These are phyloP conservation scores for Madoqua kirkii DNA, from an alignment of 2,113 vertebrate species.

Conservation along the genomic window DNA sequence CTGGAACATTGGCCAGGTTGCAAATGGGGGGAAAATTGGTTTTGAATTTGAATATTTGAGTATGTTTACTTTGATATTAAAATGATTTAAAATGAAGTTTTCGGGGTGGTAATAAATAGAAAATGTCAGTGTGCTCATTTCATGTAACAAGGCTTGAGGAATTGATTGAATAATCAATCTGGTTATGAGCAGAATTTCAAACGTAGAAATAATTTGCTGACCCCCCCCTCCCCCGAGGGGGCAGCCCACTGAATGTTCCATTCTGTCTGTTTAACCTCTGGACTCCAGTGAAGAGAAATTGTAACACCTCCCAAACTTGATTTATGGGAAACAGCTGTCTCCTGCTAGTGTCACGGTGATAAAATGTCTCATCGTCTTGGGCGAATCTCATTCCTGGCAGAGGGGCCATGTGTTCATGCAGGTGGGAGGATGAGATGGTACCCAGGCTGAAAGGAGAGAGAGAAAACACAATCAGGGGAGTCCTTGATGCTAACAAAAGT, in stretches of 20 bases:
- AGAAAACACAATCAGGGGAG: neutral
- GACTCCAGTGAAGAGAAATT: constrained; percentile 49
- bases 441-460: neutral
- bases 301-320: constrained; percentile 56
- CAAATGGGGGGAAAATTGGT: neutral
- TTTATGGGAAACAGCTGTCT: constrained; percentile 72
- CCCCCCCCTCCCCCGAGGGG: constrained; percentile 47
- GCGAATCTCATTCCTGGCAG: constrained; percentile 47
- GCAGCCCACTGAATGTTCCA: constrained; percentile 52
- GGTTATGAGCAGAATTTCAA: constrained; percentile 77
- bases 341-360: constrained; percentile 72
- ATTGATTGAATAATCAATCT: constrained; percentile 74
- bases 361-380: constrained; percentile 68
- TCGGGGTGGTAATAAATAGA: constrained; percentile 49
- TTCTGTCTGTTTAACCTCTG: constrained; percentile 54
- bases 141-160: constrained; percentile 59
- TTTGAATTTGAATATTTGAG: constrained; percentile 40
- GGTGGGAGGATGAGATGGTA: neutral
- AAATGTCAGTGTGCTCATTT: constrained; percentile 68
- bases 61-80: constrained; percentile 59
- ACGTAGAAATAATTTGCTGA: constrained; percentile 61
- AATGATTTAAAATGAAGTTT: constrained; percentile 51
- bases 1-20: neutral
- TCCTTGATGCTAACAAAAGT: neutral
- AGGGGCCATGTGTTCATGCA: constrained; percentile 32